Conservation (phyloP, 2,113 vertebrate genomes). For the Peucedramus taeniatus region DNA sequence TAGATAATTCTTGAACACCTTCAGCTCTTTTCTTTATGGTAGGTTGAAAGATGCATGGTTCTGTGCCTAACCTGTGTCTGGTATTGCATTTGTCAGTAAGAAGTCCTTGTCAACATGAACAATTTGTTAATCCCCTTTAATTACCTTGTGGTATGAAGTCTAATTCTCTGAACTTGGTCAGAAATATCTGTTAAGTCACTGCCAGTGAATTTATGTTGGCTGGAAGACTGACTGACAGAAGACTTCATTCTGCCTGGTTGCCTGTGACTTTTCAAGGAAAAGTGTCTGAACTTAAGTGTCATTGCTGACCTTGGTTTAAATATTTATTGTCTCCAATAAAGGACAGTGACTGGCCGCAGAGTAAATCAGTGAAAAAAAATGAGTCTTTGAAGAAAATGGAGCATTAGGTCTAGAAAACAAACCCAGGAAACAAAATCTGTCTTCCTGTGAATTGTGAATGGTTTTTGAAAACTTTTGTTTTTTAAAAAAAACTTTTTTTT, state of each 20-base stretch:
- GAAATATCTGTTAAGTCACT: not conserved
- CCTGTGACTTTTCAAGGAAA: not conserved
- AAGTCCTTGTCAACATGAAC: not conserved
- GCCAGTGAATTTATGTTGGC: not conserved
- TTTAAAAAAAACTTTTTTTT: too few species aligned
- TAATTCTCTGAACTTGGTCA: not conserved
- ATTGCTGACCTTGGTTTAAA: not conserved
- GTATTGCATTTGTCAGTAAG: not conserved
- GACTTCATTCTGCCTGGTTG: not conserved
- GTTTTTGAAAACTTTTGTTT: not conserved
- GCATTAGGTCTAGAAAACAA: not conserved
- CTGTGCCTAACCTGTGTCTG: not conserved
- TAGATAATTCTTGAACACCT: not conserved
- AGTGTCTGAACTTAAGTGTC: not conserved
- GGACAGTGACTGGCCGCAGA: not conserved
- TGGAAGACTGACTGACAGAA: not conserved
- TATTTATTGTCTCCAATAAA: not conserved
- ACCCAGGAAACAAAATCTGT: not conserved
- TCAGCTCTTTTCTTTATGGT: not conserved
- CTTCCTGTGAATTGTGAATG: not conserved
- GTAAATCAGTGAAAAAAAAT: not conserved
- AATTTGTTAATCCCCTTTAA: not conserved
- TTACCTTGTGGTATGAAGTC: not conserved
- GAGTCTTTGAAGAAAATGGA: not conserved
- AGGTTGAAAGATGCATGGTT: not conserved